Conservation (phyloP, 2,113 vertebrate species). For the Neodon shergylaensis region DNA sequence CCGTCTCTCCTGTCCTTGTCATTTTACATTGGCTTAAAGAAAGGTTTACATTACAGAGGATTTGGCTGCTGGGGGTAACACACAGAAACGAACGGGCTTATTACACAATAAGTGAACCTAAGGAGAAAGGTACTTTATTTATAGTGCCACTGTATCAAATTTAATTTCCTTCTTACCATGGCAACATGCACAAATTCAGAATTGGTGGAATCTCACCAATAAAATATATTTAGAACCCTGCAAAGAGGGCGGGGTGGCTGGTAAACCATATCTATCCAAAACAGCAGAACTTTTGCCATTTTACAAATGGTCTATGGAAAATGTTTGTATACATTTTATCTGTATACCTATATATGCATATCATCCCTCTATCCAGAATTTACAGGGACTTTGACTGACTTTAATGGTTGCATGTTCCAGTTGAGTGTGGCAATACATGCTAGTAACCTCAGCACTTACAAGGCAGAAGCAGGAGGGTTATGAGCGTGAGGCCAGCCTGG, state of each 20-base stretch:
- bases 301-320: background rate
- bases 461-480: too few species aligned
- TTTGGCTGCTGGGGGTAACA: background rate
- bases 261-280: slow-evolving; percentile 37
- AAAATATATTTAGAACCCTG: slow-evolving; percentile 63
- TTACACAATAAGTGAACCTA: slow-evolving; percentile 60
- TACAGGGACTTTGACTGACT: background rate
- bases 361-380: background rate
- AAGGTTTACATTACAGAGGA: background rate
- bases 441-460: too few species aligned
- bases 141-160: slow-evolving; percentile 67
- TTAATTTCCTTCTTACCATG: slow-evolving; percentile 76
- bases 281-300: background rate
- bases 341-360: background rate
- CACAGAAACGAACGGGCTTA: background rate
- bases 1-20: background rate
- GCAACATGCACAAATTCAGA: slow-evolving; percentile 70
- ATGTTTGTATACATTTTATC: background rate
- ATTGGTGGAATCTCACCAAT: slow-evolving; percentile 62
- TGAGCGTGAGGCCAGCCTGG: background rate
- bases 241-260: background rate
- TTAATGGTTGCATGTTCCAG: background rate
- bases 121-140: slow-evolving; percentile 73
- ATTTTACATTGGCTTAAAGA: background rate
- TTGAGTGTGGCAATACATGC: too few species aligned